Evolutionary conservation across 2,888 invertebrate species (phyloP).

Genomic region (Pediacus dermestoides): DNA sequence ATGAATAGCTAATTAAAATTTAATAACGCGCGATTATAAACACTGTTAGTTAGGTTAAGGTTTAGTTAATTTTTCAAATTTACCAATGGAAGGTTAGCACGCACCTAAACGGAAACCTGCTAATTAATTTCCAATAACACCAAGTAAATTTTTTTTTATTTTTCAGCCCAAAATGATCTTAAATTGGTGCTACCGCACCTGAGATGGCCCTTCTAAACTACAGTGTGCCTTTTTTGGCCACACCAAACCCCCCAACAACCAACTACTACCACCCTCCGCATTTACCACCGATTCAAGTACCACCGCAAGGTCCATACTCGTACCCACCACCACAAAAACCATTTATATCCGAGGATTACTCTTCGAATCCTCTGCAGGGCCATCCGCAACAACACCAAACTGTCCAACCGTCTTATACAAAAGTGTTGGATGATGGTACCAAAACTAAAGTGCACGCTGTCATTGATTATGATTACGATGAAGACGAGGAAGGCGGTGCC

Average conservation of each 20-base stretch:
- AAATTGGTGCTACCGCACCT: too few species aligned
- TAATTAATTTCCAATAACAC: too few species aligned
- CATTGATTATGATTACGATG: conserved; percentile 68
- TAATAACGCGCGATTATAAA: too few species aligned
- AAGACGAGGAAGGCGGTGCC: conserved; percentile 48
- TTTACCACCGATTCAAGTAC: conserved; percentile 24
- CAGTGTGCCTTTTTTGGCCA: conserved; percentile 41
- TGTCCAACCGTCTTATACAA: conserved; percentile 57
- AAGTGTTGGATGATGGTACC: conserved; percentile 57
- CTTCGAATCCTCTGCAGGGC: conserved; percentile 16
- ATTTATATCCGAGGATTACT: conserved; percentile 49
- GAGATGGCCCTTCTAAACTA: conserved; percentile 47
- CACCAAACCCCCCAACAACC: conserved; percentile 37
- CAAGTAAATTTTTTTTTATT: too few species aligned
- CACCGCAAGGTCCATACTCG: conserved; percentile 38
- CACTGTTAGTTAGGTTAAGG: too few species aligned
- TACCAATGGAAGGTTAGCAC: too few species aligned
- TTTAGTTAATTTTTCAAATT: too few species aligned
- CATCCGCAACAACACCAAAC: conserved; percentile 43
- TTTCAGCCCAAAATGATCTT: conserved; percentile 5
- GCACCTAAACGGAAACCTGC: too few species aligned
- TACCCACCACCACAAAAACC: conserved; percentile 45
- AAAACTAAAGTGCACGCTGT: conserved; percentile 66
- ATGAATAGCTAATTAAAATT: too few species aligned
- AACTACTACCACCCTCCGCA: conserved; percentile 34